Conservation (phyloP, 2,113 vertebrate species). For the Oryzias woworae region DNA sequence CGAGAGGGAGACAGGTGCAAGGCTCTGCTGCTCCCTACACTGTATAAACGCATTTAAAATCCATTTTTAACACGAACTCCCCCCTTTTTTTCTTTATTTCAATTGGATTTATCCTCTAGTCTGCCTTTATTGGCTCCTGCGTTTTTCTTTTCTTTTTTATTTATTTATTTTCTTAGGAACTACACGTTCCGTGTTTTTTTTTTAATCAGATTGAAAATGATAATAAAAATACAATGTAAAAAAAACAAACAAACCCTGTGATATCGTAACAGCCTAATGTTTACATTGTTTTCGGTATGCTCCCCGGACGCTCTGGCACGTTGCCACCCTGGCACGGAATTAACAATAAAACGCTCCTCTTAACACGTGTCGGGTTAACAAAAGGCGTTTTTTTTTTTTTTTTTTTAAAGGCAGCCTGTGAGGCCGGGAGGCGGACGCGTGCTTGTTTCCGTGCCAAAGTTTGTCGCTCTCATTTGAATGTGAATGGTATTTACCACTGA, state of each 20-base stretch:
- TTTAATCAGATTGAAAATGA: background rate
- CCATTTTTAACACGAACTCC: conserved; percentile 29
- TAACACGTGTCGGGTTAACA: conserved; percentile 76
- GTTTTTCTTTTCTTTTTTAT: background rate
- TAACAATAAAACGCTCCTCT: conserved; percentile 63
- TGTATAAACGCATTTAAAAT: conserved; percentile 63
- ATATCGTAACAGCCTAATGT: background rate
- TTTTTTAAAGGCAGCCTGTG: conserved; percentile 39
- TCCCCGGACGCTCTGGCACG: conserved; percentile 35
- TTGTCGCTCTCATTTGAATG: conserved; percentile 82
- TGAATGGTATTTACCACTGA: conserved; percentile 77
- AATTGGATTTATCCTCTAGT: conserved; percentile 38
- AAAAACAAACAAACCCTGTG: background rate
- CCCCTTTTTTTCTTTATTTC: conserved; percentile 34
- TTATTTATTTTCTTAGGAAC: background rate
- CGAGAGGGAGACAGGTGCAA: conserved; percentile 71
- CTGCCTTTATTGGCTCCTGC: conserved; percentile 34
- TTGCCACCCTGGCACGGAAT: conserved; percentile 68
- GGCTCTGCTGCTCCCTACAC: conserved; percentile 54
- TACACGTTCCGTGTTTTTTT: conserved; percentile 7
- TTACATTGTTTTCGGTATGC: background rate
- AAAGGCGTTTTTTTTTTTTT: conserved; percentile 47
- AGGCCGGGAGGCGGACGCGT: conserved; percentile 64
- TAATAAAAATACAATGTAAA: background rate
- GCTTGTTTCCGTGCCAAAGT: conserved; percentile 75